A percentile compares a stretch with the other conserved stretches of the same genome.
These are phyloP conservation scores for Adelges cooleyi DNA, from an alignment of 1,140 invertebrate species.

Conservation along the genomic window DNA sequence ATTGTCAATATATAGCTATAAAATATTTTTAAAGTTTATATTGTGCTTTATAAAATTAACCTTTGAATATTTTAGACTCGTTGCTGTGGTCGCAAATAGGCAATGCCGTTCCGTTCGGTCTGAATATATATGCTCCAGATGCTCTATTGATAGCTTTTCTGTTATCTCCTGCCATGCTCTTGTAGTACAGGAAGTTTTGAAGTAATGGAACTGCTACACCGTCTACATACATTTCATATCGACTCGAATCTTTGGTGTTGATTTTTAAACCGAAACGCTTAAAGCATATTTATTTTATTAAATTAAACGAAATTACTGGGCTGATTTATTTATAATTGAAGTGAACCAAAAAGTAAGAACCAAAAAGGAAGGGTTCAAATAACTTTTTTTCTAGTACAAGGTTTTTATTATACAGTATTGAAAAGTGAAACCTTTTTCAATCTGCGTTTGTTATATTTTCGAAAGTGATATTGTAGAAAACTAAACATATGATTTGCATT, in stretches of 20 bases:
- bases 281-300: neutral
- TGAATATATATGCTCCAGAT: constrained; percentile 54
- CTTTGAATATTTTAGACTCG: neutral
- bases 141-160: constrained; percentile 37
- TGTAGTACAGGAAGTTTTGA: constrained; percentile 47
- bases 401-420: no score
- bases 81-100: constrained; percentile 28
- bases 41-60: neutral
- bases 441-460: no score
- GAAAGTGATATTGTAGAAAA: no score
- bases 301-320: no score
- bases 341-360: no score
- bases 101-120: constrained; percentile 40
- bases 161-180: constrained; percentile 43
- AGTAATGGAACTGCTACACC: constrained; percentile 32
- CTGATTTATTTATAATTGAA: no score
- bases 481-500: no score
- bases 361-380: no score
- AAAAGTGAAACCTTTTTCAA: no score
- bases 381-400: no score
- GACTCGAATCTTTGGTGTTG: neutral
- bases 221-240: neutral
- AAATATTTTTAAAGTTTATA: no score
- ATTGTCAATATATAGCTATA: no score
- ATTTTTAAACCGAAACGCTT: constrained; percentile 7